Percentiles rank a stretch among this genome's conserved stretches.
These are phyloP conservation scores for Trichechus manatus DNA, from an alignment of 2,113 vertebrate species.

Conservation along the genomic window DNA sequence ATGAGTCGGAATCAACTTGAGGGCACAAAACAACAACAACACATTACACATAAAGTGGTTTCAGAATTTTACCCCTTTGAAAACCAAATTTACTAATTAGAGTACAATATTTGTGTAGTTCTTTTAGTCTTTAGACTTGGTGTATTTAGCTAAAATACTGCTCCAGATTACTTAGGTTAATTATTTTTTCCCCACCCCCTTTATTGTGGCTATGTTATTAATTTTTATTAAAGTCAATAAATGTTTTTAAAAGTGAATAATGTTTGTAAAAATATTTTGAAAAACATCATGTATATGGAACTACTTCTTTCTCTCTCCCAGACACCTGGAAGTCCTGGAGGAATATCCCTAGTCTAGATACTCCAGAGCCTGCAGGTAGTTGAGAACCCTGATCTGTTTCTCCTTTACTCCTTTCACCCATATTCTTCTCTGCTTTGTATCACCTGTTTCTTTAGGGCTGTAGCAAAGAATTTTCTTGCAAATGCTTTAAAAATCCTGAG, in stretches of 20 bases:
- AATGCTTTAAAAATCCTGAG: background rate
- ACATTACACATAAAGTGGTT: background rate
- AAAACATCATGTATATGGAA: background rate
- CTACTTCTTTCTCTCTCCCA: background rate
- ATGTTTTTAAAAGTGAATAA: background rate
- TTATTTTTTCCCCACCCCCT: background rate
- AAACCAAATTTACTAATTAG: background rate
- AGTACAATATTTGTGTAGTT: background rate
- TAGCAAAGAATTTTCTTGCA: background rate
- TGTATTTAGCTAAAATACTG: background rate
- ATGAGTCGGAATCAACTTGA: no score
- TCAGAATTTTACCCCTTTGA: background rate
- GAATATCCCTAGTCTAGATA: background rate
- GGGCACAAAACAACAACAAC: no score
- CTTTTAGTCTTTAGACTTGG: background rate
- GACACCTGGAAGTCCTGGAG: background rate
- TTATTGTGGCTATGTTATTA: conserved; percentile 25
- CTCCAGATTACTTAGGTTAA: background rate
- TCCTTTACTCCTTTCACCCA: background rate
- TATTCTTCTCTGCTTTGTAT: no score
- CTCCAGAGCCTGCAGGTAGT: background rate
- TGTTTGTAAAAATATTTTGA: background rate
- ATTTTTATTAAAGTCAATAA: background rate
- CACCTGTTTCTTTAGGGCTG: background rate
- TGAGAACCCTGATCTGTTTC: background rate